Conservation (phyloP, 1,140 invertebrate genomes). For the Diplogasteroides magnus region DNA sequence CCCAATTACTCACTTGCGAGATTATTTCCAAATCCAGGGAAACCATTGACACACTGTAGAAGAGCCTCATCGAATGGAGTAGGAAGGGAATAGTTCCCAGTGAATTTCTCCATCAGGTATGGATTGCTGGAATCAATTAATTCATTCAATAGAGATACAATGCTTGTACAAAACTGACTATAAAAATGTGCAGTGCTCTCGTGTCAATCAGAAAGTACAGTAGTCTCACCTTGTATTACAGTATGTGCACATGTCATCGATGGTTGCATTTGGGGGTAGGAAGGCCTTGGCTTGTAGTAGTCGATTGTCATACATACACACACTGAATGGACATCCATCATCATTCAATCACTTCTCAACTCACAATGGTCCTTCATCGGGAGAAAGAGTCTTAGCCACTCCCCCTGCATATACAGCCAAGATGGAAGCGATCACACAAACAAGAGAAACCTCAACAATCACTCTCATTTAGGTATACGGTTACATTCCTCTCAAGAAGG, state of each 20-base stretch:
- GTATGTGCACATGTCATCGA: slow-evolving; percentile 45
- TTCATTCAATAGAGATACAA: slow-evolving; percentile 6
- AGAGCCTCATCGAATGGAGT: slow-evolving; percentile 4
- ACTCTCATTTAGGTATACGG: neutral
- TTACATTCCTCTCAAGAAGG: too few species aligned
- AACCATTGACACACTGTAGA: slow-evolving; percentile 45
- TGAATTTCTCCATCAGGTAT: neutral
- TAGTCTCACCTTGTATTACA: slow-evolving; percentile 34
- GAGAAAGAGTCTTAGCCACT: slow-evolving; percentile 48
- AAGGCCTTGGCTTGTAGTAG: slow-evolving; percentile 45
- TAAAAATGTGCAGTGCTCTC: too few species aligned
- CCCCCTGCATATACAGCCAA: slow-evolving; percentile 60
- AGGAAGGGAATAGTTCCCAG: too few species aligned
- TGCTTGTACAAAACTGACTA: too few species aligned
- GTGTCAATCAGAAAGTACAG: neutral
- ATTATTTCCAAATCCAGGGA: slow-evolving; percentile 39
- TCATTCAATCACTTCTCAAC: neutral
- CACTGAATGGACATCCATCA: slow-evolving; percentile 27
- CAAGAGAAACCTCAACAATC: slow-evolving; percentile 55
- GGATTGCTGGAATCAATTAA: slow-evolving; percentile 12
- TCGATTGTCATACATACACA: slow-evolving; percentile 50
- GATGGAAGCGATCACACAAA: slow-evolving; percentile 61
- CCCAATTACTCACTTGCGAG: neutral
- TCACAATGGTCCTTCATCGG: slow-evolving; percentile 46
- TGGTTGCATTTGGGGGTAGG: slow-evolving; percentile 22